phyloP scores from a whole-genome alignment of 2,888 invertebrate species.

The Creontiades dilutus region DNA sequence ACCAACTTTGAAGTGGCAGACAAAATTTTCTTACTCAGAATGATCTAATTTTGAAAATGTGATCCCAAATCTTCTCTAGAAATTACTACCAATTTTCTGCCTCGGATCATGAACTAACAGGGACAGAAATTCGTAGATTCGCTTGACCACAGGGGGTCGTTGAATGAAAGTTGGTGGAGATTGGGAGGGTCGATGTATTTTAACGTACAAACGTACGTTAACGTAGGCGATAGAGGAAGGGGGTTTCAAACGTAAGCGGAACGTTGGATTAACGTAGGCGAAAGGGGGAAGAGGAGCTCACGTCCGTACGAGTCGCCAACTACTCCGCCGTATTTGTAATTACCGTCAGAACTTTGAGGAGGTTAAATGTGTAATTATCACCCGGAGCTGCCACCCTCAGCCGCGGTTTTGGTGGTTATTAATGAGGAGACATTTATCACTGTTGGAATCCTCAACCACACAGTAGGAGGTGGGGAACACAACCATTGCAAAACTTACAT shows the following conservation, averaged over 20 bases:
- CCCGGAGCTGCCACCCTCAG: slow-evolving; percentile 15
- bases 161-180: too few relatives aligned
- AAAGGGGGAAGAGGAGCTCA: background rate
- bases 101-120: too few relatives aligned
- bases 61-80: too few relatives aligned
- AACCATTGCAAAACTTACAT: too few relatives aligned
- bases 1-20: too few relatives aligned
- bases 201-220: background rate
- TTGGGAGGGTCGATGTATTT: too few relatives aligned
- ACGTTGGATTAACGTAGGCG: background rate
- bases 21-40: too few relatives aligned
- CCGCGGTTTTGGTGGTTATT: background rate
- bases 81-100: too few relatives aligned
- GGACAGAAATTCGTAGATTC: background rate
- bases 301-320: background rate
- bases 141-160: background rate
- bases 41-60: too few relatives aligned
- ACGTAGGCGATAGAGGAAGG: background rate
- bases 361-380: slow-evolving; percentile 35
- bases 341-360: slow-evolving; percentile 39
- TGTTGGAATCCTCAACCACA: background rate
- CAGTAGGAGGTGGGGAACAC: too few relatives aligned
- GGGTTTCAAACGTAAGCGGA: background rate
- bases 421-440: slow-evolving; percentile 42
- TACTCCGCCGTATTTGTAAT: background rate